Base-by-base conservation (phyloP, 1,140 invertebrate species). In the Ectropis grisescens region DNA sequence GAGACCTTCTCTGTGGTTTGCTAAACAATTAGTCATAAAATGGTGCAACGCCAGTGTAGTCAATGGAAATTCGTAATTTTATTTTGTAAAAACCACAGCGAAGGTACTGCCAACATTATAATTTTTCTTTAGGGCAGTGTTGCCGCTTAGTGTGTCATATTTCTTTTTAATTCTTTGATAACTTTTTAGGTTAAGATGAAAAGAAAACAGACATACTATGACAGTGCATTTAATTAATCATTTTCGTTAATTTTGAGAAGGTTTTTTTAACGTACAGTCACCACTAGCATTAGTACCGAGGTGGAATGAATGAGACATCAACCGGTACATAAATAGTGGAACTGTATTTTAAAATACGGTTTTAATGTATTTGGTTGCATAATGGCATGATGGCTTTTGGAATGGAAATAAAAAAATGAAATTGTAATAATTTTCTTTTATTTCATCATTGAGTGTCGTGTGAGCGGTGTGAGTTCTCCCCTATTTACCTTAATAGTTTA, bases 141-240 rank as follows among this genome's bases (percentile, higher is more conserved):
- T 41, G 47, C 50, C 53, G 22, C 22, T 33, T 71, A 60, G 62
- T 70, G 74, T 76, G 75, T 80, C 75, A 80, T 76, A 76, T 68
- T 70, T 62, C 62, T 68, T 69, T 26, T 62, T 62, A 62, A 65
- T 58, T 61, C 65, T 46, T 60, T 72, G 59, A 67, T 53, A 46
- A 26, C 4, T 59, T 57, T 56, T 37, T 44, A 26, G 42, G 42
- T 32, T 49, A 60, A 36, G 43, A 56, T 60, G 64, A 41, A 57
- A 66, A 55, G 55, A 58, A 50, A 54, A 68, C 57, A 51, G 54
- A 60, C 57, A 70, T 66, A 53, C 64, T 68, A 62, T 50, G 37
- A 60, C 58, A 50, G 49, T 69, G 75, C 70, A 80, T 80, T 80
- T 80, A 74, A 50, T 58, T 57, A n/a, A n/a, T n/a, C n/a, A n/a